These are phyloP conservation scores for Zoanthus gigantus DNA, from an alignment of 92 coral and sea anemone species.

Conservation along the genomic window DNA sequence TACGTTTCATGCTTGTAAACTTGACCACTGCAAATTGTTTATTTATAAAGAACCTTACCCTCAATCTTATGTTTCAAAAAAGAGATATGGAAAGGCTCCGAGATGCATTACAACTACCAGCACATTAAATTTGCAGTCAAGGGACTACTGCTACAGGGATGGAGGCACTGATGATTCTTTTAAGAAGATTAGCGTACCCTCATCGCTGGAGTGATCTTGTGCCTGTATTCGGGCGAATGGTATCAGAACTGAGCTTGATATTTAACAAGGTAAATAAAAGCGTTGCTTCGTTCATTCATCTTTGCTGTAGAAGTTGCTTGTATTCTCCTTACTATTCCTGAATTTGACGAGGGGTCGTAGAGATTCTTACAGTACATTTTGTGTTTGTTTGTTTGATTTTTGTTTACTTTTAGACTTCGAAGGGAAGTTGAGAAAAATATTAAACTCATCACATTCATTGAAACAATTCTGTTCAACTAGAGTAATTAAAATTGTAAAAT, in stretches of 20 bases:
- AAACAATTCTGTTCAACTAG: slow-evolving; percentile 50
- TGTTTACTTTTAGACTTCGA: slow-evolving; percentile 40
- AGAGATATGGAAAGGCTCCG: slow-evolving; percentile 57
- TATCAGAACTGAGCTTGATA: slow-evolving; percentile 66
- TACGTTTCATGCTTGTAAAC: slow-evolving; percentile 42
- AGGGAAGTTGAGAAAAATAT: slow-evolving; percentile 15
- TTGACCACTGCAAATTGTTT: slow-evolving; percentile 27
- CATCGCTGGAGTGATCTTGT: slow-evolving; percentile 71
- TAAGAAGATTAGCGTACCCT: slow-evolving; percentile 63
- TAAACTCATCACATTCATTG: slow-evolving; percentile 8
- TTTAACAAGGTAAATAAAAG: slow-evolving; percentile 64
- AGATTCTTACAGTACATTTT: slow-evolving; percentile 40
- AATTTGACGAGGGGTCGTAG: slow-evolving; percentile 50
- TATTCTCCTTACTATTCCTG: slow-evolving; percentile 1
- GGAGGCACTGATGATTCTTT: slow-evolving; percentile 68
- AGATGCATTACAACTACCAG: slow-evolving; percentile 56
- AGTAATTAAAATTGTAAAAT: slow-evolving; percentile 48
- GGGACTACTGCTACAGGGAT: slow-evolving; percentile 54
- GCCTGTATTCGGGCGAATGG: slow-evolving; percentile 63
- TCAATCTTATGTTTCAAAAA: slow-evolving; percentile 46
- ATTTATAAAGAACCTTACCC: slow-evolving; percentile 16
- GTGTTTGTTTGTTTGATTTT: not conserved
- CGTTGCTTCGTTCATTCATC: slow-evolving; percentile 50
- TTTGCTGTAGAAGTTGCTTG: slow-evolving; percentile 60
- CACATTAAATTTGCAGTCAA: slow-evolving; percentile 35